Evolutionary conservation across 2,797 vertebrate species (phyloP), one percentile per base, ranked within the genome.

Genomic region (Pteronotus mesoamericanus): DNA sequence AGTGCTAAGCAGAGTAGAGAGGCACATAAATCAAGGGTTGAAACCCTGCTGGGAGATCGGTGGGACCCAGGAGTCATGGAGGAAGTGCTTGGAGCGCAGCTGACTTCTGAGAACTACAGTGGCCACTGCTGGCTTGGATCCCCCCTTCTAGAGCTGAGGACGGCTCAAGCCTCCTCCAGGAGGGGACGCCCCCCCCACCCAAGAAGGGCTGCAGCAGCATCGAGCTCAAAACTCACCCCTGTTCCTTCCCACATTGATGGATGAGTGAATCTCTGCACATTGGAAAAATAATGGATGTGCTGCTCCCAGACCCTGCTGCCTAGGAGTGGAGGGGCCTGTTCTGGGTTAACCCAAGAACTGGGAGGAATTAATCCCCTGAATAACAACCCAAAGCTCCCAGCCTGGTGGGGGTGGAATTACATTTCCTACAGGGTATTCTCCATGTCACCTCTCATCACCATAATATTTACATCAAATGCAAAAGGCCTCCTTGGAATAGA

Each of bases 381-480:
- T 86, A 96, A 95, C 89, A 96, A 97, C 88, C 91, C 77, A 84
- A 71, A 91, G 95, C 94, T 97, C 61, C 94, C 61, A 87, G 94
- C 94, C 97, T 96, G 92, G 97, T 97, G 95, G 97, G 96, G 94
- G 95, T 89, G 96, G 95, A 97, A 96, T 97, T 97, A 93, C 87
- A 97, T 97, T 97, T 96, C 95, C 97, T 97, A 95, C 94, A 95
- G 96, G 95, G 96, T 95, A 96, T 96, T 97, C 96, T 98, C 95
- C 0, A 21, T 96, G 97, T 98, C 97, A 86, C 96, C 95, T 97
- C 96, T 97, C 97, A 98, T 98, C 97, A 98, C 94, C 97, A 97
- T 97, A 97, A 98, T 98, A 97, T 98, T 98, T 98, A 97, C 97
- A 97, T 97, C 97, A 97, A 97, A 97, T 98, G 96, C 97, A 97